Evolutionary conservation across 2,113 vertebrate species (phyloP).

Genomic region (Hyperoodon ampullatus): DNA sequence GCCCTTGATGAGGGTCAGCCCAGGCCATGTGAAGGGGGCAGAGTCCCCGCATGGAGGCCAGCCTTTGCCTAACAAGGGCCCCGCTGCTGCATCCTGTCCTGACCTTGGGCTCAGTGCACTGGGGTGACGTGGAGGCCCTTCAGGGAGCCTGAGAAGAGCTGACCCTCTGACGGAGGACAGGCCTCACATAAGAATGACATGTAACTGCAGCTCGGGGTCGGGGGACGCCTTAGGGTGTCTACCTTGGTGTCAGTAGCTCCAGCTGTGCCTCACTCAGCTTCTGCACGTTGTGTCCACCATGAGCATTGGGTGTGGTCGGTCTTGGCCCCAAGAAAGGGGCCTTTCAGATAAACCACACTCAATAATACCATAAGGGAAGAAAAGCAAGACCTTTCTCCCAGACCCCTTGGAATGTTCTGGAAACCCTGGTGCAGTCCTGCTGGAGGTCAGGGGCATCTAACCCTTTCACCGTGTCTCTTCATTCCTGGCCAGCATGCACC

Average conservation of each 20-base stretch:
- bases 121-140: background rate
- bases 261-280: background rate
- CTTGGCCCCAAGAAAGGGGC: background rate
- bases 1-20: background rate
- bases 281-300: accelerated
- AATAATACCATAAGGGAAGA: background rate
- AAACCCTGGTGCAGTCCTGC: background rate
- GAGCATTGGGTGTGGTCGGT: background rate
- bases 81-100: accelerated
- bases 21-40: background rate
- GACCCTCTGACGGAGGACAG: background rate
- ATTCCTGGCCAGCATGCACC: slow-evolving; percentile 86
- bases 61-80: background rate
- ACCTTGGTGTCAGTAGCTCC: background rate
- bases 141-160: background rate
- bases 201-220: accelerated
- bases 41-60: background rate
- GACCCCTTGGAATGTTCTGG: background rate
- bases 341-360: background rate
- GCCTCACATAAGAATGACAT: background rate
- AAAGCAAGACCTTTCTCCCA: background rate
- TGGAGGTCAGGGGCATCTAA: background rate
- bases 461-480: background rate
- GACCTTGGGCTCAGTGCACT: background rate
- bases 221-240: background rate